Evolutionary conservation across 2,797 vertebrate species (phyloP), one percentile per base, ranked within the genome.

Genomic region (Coilia nasus): DNA sequence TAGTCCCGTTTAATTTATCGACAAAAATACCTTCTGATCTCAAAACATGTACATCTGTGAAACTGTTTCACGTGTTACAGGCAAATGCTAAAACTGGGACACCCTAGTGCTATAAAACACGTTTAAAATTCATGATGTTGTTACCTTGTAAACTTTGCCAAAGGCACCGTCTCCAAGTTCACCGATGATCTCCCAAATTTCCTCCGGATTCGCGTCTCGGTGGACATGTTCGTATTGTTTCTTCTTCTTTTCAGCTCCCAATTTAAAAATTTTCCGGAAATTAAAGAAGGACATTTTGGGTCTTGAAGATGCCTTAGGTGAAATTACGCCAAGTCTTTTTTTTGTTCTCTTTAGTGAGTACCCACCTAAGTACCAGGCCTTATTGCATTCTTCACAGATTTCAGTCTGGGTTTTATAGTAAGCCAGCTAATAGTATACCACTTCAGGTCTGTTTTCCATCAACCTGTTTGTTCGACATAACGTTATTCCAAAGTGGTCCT

Each of bases 161-260:
- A 99, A 99, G 57, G 98, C 98, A 87, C 98, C 98, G 90, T 99
- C 98, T 56, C 98, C 98, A 92, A 99, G 83, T 88, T 99, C 98
- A 0, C 98, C 98, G 0, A 99, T 95, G 3, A 98, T 97, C n/a
- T 97, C 96, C 98, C 98, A 99, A 81, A 96, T 90, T 87, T 99
- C 98, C 93, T 99, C 97, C 0, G 98, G 98, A 88, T 99, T 97
- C 87, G 97, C 90, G 90, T 99, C 98, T 86, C 98, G 95, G 91
- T 98, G 98, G 85, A 99, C 98, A 82, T 99, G 97, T 14, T 99
- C 98, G 59, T 99, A 99, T 82, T 99, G 98, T 85, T 98, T 99
- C 94, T 98, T 99, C 94, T 98, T 99, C 93, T 97, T 99, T 88
- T 99, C 98, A 1, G 95, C 87, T 1, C 97, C 98, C 91, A 99